Conservation (phyloP, 2,113 vertebrate species). For the Tachycineta bicolor region DNA sequence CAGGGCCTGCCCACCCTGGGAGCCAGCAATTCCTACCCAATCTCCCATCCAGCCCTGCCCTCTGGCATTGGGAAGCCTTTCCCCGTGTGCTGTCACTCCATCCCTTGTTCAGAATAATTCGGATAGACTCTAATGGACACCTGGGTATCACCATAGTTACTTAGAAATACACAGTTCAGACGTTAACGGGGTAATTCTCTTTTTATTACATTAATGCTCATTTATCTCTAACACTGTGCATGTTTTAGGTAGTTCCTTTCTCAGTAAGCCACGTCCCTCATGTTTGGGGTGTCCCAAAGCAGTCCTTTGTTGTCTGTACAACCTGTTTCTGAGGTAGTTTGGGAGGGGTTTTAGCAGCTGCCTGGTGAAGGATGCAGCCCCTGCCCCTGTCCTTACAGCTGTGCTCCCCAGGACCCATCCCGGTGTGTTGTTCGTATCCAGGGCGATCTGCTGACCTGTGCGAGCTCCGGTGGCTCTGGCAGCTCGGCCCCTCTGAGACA, state of each 20-base stretch:
- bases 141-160: not conserved
- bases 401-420: not conserved
- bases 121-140: not conserved
- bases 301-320: not conserved
- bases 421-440: rapidly evolving
- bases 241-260: not conserved
- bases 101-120: rapidly evolving
- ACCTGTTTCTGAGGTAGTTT: rapidly evolving
- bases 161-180: not conserved
- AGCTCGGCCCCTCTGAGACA: not conserved
- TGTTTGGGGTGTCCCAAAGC: not conserved
- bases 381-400: not conserved
- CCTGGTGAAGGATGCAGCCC: not conserved
- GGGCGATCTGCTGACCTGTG: rapidly evolving
- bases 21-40: not conserved
- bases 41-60: rapidly evolving
- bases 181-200: not conserved
- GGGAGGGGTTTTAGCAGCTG: not conserved
- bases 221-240: rapidly evolving
- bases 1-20: not conserved
- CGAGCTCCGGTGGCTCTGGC: not conserved
- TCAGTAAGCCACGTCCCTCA: not conserved
- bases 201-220: rapidly evolving
- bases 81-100: not conserved
- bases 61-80: not conserved